Base-by-base conservation (phyloP, 2,113 vertebrate genomes). In the Chrysemys picta region DNA sequence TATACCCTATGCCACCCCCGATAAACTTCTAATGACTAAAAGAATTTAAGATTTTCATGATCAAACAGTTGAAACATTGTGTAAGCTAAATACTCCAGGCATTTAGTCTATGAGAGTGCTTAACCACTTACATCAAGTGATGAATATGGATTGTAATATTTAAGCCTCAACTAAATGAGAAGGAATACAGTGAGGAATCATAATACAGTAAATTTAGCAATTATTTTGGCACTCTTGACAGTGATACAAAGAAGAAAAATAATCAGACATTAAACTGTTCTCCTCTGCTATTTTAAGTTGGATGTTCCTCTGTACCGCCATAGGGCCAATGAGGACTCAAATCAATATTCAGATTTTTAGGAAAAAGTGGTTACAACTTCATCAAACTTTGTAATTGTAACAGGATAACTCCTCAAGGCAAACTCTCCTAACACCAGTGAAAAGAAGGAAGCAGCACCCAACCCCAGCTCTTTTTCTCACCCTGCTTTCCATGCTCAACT, bases 351-450 rank as follows among this genome's bases (percentile, higher is more conserved):
- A 52, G 31, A 27, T 1, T 0, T 47, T 19, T 7, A 16, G 62
- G 31, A 27, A 69, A n/a, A 69, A n/a, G 31, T n/a, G 14, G 62
- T 65, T 35, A 65, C 27, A 65, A 35, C 62, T 65, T 65, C 31
- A 65, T 69, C 31, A 69, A 35, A n/a, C 35, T 14, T 69, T 16
- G 13, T 35, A 69, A n/a, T n/a, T 69, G 82, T 69, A 69, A 69
- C 8, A 6, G 95, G 35, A 16, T 47, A 19, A 3, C 54, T 2
- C 4, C 27, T 45, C 11, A 50, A 84, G 14, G 5, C 35, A 88
- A 79, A 4, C 10, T 0, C 1, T 42, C 2, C 21, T 54, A 0
- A 17, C 17, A 25, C 24, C 1, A 80, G 1, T 49, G 42, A 22
- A 78, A 93, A 82, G 5, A 13, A 57, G 1, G 3, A 19, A 79